phyloP scores from a whole-genome alignment of 2,113 vertebrate genomes.

The Anas platyrhynchos region DNA sequence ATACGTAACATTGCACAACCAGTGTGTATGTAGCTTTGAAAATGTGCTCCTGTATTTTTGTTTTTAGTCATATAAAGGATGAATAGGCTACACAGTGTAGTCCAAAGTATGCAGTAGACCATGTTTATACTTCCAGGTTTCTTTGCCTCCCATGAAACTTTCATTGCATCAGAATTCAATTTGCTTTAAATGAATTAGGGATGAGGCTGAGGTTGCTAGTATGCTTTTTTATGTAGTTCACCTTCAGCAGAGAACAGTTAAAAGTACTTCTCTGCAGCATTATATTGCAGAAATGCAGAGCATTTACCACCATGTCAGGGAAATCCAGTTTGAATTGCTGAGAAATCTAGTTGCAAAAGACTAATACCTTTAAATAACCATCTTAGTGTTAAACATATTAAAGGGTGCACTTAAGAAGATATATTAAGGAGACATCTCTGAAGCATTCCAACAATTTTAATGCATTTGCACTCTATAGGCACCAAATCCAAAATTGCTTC shows the following conservation, averaged over 20 bases:
- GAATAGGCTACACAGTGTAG: background rate
- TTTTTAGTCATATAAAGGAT: background rate
- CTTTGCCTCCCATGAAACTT: background rate
- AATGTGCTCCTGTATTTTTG: background rate
- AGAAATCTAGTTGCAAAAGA: constrained; percentile 45
- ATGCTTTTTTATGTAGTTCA: background rate
- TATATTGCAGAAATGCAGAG: background rate
- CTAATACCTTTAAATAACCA: constrained; percentile 46
- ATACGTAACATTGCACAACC: background rate
- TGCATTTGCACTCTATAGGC: constrained; percentile 1
- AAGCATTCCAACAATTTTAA: constrained; percentile 54
- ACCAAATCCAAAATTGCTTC: constrained; percentile 36
- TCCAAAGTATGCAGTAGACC: background rate
- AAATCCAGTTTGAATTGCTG: constrained; percentile 5
- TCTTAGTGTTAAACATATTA: constrained; percentile 45
- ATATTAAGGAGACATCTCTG: background rate
- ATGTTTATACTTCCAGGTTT: background rate
- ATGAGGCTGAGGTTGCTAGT: background rate
- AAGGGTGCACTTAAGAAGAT: constrained; percentile 51
- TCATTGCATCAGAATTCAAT: background rate
- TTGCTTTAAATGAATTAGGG: background rate
- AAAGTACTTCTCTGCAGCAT: background rate
- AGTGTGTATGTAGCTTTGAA: background rate
- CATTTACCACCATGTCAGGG: background rate
- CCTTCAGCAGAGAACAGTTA: background rate